A percentile compares a stretch with the other conserved stretches of the same genome.
These are phyloP conservation scores for Synanthedon myopaeformis DNA, from an alignment of 2,888 invertebrate species.

Conservation along the genomic window DNA sequence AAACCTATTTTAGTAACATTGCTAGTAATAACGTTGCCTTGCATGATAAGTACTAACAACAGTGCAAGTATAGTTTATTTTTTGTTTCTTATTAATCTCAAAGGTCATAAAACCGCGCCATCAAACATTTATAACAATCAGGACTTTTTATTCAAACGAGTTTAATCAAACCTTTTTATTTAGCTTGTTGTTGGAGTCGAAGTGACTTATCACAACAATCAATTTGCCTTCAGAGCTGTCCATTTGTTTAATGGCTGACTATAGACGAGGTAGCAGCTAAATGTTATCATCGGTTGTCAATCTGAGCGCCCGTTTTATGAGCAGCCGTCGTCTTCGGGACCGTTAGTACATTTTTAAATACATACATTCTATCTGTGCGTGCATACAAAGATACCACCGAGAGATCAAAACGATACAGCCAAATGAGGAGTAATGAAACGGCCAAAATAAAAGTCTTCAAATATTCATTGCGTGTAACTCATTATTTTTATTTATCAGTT, in stretches of 20 bases:
- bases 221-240: conserved; percentile 53
- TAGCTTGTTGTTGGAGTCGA: conserved; percentile 22
- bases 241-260: conserved; percentile 58
- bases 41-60: too few species aligned
- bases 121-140: background rate
- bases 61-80: background rate
- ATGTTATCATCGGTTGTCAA: conserved; percentile 63
- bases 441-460: conserved; percentile 19
- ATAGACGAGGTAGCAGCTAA: conserved; percentile 50
- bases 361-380: conserved; percentile 18
- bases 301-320: conserved; percentile 41
- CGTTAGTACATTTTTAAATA: conserved; percentile 13
- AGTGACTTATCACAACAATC: conserved; percentile 61
- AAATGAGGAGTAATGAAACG: conserved; percentile 31
- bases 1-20: too few species aligned
- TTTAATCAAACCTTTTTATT: conserved; percentile 1
- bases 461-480: conserved; percentile 17
- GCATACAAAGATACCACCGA: conserved; percentile 26
- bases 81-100: background rate
- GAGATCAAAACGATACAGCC: conserved; percentile 28
- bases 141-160: background rate
- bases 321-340: conserved; percentile 27
- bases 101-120: background rate
- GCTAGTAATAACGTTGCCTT: too few species aligned
- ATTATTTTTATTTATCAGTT: conserved; percentile 2